phyloP scores from a whole-genome alignment of 2,888 invertebrate genomes.

The Agrochola macilenta region DNA sequence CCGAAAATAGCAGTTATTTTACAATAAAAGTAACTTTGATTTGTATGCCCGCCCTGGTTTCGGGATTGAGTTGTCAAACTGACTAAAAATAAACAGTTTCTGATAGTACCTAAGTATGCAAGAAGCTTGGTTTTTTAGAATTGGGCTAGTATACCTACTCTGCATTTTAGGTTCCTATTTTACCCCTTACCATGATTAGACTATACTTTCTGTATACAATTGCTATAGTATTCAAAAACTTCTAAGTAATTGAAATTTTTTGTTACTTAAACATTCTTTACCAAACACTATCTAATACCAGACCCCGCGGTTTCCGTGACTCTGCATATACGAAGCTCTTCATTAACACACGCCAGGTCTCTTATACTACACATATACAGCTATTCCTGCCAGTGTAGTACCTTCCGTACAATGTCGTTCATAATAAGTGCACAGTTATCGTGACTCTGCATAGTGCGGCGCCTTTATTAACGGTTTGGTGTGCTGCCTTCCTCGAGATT shows the following conservation, averaged over 20 bases:
- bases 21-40: slow-evolving; percentile 23
- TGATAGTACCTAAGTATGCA: neutral
- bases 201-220: neutral
- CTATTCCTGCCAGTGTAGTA: slow-evolving; percentile 18
- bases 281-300: neutral
- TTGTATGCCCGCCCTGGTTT: slow-evolving; percentile 18
- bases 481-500: slow-evolving; percentile 23
- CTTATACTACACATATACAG: slow-evolving; percentile 28
- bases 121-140: neutral
- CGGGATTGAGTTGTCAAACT: neutral
- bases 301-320: slow-evolving; percentile 11
- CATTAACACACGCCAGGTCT: slow-evolving; percentile 4
- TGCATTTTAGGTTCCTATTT: neutral
- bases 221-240: too few relatives aligned
- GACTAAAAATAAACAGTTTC: neutral
- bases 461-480: slow-evolving; percentile 25
- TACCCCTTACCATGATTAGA: neutral
- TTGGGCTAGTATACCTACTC: neutral
- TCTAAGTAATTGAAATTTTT: neutral
- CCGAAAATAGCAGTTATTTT: slow-evolving; percentile 44
- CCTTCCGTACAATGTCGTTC: slow-evolving; percentile 21
- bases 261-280: neutral
- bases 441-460: slow-evolving; percentile 50
- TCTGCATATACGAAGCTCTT: slow-evolving; percentile 22
- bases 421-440: slow-evolving; percentile 44